Evolutionary conservation across 53 echinoderm and acorn worm genomes (phyloP), one percentile per base, ranked within the genome.

Genomic region (Antedon mediterranea): DNA sequence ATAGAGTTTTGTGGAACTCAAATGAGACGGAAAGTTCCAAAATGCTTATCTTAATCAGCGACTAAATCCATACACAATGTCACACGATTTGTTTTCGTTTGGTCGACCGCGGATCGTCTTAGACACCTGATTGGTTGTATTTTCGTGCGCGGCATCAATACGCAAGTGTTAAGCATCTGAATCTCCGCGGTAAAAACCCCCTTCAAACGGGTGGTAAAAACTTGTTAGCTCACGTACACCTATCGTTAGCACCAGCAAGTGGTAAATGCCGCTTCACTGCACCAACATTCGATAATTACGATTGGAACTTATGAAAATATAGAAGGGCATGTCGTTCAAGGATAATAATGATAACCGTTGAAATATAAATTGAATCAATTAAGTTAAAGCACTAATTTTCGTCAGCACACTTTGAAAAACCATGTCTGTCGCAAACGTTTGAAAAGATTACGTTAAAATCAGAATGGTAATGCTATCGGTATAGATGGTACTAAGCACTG

Each of bases 1-100:
- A 57, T 57, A 57, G 57, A 57, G 57, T 57, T 57, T 57, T 57
- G 57, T 57, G 57, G 57, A 57, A 57, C 57, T 57, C 57, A 57
- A 57, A 57, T 57, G 57, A 57, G 57, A 57, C 57, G 57, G 57
- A 57, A 57, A 57, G 57, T 23, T 26, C 57, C 20, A 57, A 57
- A 57, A 57, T 57, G 57, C 57, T 57, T 57, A 57, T 57, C 57
- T 57, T 57, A 57, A 57, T 57, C 57, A 57, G 57, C 57, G 57
- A 23, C 57, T 57, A 57, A 57, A 57, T 57, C 57, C 57, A 57
- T 57, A 8, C 23, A 57, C 57, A 57, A 57, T 57, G 57, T 57
- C 57, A 57, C 57, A 57, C 57, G 57, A 23, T 57, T 57, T 57
- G 57, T 57, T 57, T 57, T 57, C 57, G 57, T 57, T 57, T 57